Conservation (phyloP, 2,797 vertebrate genomes). For the Bucorvus abyssinicus region DNA sequence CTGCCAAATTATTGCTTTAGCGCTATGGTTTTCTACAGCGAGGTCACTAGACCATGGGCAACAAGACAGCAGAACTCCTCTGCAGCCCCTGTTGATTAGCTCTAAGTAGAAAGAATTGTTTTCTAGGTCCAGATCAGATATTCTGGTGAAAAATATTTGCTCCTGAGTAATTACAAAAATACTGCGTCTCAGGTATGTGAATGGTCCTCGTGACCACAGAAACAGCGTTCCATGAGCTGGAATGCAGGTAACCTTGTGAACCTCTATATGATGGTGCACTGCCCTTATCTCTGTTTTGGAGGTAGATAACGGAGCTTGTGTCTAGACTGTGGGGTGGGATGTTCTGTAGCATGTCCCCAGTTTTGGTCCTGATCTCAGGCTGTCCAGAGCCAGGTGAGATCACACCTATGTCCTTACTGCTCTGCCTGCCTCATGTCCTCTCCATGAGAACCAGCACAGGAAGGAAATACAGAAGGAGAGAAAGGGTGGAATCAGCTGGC, state of each 20-base stretch:
- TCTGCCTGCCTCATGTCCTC: background rate
- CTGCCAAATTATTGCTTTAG: background rate
- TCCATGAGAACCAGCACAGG: background rate
- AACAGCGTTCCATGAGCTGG: background rate
- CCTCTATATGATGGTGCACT: background rate
- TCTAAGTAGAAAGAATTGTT: background rate
- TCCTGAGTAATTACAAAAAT: background rate
- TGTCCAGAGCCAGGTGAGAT: background rate
- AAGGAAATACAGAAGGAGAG: background rate
- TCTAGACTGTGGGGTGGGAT: background rate
- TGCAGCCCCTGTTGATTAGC: background rate
- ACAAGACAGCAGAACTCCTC: background rate
- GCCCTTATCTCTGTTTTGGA: background rate
- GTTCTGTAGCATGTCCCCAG: background rate
- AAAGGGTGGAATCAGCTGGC: background rate
- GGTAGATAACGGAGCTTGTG: background rate
- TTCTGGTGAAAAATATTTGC: background rate
- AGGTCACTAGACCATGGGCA: background rate
- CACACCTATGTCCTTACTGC: background rate
- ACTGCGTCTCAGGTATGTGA: background rate
- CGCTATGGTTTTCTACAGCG: background rate
- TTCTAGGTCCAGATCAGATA: background rate
- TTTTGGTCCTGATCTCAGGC: background rate
- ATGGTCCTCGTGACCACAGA: background rate
- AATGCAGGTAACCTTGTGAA: background rate